Base-by-base conservation (phyloP, 64 coral and sea anemone species). In the Catalaphyllia jardinei region DNA sequence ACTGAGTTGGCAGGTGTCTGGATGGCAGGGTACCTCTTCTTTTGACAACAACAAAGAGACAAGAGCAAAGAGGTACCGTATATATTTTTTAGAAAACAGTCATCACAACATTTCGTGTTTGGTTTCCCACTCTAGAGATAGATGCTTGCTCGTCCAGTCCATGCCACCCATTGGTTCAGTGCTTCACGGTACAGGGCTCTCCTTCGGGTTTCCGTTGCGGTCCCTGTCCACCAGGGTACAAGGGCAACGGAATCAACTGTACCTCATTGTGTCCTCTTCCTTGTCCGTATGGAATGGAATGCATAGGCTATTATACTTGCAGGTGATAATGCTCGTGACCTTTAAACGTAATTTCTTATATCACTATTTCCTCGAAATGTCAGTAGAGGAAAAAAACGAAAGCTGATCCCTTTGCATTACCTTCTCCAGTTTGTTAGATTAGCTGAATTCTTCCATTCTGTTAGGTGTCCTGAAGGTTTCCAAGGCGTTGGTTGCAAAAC, bases 201-300 rank as follows among this genome's bases (percentile, higher is more conserved):
- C 74, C 71, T 27, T 29, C 55, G 24, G 90, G 93, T 33, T 98
- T 92, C 73, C 90, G 83, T 30, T 98, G 96, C 87, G 96, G 90
- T n/a, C 87, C 86, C 19, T 98, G 96, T 78, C 96, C 96, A 18
- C 65, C 31, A 54, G 93, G 93, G 29, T 91, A 92, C 75, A 86
- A 30, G 52, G 96, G 96, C 20, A 91, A 94, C 61, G 96, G 96
- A 4, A 52, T 92, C 50, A 50, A 78, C 1, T 98, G 96, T 63
- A 91, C 69, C 18, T 50, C 75, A 16, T 89, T 96, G 87, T 96
- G 94, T n/a, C 80, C 90, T 29, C 14, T 88, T 73, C 74, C 74
- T 29, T 96, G 94, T 35, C 90, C 94, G 19, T 89, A 73, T 28
- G 94, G 94, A 55, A 96, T 96, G 94, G 88, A 62, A 28, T 96